Percentiles rank a stretch among this genome's conserved stretches.
Conservation (phyloP, 1,140 invertebrate genomes). For the Apis cerana region DNA sequence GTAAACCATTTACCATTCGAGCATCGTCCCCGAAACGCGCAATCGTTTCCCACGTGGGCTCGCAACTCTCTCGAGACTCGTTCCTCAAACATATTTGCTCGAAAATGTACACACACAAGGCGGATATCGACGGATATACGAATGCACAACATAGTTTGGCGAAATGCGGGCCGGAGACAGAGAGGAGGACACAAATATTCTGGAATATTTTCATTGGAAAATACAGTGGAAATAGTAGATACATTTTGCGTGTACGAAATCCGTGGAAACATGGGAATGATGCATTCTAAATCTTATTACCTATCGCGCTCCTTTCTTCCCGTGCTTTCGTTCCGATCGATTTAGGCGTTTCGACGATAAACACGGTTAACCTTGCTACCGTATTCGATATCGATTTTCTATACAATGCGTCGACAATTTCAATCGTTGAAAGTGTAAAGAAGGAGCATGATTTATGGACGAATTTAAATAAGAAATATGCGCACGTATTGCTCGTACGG, state of each 20-base stretch:
- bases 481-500: background rate
- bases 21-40: conserved; percentile 38
- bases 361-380: background rate
- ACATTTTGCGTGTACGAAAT: background rate
- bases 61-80: conserved; percentile 36
- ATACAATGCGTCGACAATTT: background rate
- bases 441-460: background rate
- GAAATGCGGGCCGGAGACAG: conserved; percentile 18
- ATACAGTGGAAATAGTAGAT: background rate
- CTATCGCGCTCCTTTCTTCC: background rate
- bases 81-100: conserved; percentile 54
- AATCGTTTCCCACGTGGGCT: conserved; percentile 46
- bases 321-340: background rate
- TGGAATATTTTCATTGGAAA: conserved; percentile 1
- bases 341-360: background rate
- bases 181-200: background rate
- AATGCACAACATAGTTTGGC: conserved; percentile 27
- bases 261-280: too few species aligned
- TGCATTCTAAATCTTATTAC: background rate
- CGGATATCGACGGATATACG: conserved; percentile 25
- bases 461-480: background rate
- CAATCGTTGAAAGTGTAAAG: conserved; percentile 17
- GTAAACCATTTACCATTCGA: conserved; percentile 45
- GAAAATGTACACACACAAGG: conserved; percentile 35
- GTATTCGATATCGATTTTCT: background rate